Conservation (phyloP, 2,113 vertebrate species). For the Coptodon bakossiorum region DNA sequence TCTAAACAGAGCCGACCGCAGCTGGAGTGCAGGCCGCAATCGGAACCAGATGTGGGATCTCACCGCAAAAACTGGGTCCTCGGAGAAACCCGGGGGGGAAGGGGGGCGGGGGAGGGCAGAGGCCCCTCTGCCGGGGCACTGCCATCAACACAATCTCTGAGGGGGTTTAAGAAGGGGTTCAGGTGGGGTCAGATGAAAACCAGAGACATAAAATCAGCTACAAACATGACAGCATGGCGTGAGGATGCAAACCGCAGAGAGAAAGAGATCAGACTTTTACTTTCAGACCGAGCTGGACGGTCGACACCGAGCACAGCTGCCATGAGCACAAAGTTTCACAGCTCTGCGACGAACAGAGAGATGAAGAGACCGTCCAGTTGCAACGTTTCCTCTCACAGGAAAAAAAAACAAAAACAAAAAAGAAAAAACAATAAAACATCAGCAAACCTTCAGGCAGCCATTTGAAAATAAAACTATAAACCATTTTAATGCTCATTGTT, state of each 20-base stretch:
- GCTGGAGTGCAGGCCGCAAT: slow-evolving; percentile 70
- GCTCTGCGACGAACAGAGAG: not conserved
- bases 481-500: not conserved
- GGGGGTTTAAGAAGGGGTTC: not conserved
- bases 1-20: slow-evolving; percentile 76
- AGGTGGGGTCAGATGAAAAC: not conserved
- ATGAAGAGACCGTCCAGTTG: not conserved
- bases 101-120: not conserved
- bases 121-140: not conserved
- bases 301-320: not conserved
- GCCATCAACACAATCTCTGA: not conserved
- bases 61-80: slow-evolving; percentile 60
- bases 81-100: not conserved
- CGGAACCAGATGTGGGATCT: slow-evolving; percentile 76
- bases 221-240: not conserved
- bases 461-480: not conserved
- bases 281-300: not conserved
- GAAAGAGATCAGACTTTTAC: not conserved
- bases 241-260: not conserved
- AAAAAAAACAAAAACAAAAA: not conserved
- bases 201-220: not conserved
- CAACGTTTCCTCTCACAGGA: not conserved
- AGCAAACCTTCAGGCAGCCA: not conserved
- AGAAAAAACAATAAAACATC: not conserved
- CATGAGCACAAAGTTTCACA: not conserved